Percentiles rank a stretch among this genome's conserved stretches.
Conservation (phyloP, 1,140 invertebrate species). For the Campodea augens region DNA sequence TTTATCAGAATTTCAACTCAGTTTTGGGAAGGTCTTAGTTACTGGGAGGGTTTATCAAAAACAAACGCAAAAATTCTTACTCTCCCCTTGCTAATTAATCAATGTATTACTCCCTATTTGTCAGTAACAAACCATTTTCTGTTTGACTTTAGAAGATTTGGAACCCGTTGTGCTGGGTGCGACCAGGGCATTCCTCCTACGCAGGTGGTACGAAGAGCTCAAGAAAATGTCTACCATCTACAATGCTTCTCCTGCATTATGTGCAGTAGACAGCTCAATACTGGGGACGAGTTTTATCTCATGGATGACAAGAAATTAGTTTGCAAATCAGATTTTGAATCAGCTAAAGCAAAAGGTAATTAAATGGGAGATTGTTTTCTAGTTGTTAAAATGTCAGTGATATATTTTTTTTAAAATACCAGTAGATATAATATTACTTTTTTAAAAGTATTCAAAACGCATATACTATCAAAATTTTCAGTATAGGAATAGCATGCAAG, state of each 20-base stretch:
- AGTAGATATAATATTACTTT: not conserved
- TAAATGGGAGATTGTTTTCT: slow-evolving; percentile 23
- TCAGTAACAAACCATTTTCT: no score
- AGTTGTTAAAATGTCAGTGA: not conserved
- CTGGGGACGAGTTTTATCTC: slow-evolving; percentile 93
- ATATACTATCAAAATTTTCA: no score
- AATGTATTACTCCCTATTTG: no score
- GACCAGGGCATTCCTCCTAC: slow-evolving; percentile 89
- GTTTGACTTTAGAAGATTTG: slow-evolving; percentile 84
- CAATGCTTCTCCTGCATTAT: slow-evolving; percentile 92
- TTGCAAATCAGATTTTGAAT: slow-evolving; percentile 93
- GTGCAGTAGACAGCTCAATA: slow-evolving; percentile 85
- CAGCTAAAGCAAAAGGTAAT: slow-evolving; percentile 76
- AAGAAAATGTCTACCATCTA: slow-evolving; percentile 91
- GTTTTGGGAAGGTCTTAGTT: no score
- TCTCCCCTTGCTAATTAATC: no score
- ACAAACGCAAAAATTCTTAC: no score
- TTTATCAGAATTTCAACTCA: no score
- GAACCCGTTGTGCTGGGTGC: slow-evolving; percentile 92
- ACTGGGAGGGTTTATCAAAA: no score
- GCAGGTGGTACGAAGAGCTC: slow-evolving; percentile 81
- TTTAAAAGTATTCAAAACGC: no score
- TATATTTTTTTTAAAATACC: not conserved
- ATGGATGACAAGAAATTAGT: slow-evolving; percentile 95
- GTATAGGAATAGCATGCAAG: no score